Evolutionary conservation across 2,113 vertebrate species (phyloP).

Genomic region (Brachypteracias leptosomus): DNA sequence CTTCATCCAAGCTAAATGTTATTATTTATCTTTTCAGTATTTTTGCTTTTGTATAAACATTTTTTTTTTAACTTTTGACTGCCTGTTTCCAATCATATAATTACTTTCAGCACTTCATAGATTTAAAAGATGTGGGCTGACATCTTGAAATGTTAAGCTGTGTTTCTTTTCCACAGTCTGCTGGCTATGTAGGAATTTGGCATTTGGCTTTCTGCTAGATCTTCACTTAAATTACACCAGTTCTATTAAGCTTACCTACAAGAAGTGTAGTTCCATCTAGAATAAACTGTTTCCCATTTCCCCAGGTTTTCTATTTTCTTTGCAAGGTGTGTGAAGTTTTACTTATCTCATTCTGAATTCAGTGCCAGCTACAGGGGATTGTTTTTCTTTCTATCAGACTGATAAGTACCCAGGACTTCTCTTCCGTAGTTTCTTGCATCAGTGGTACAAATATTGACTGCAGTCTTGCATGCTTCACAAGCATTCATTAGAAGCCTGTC

Average conservation of each 20-base stretch:
- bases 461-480: background rate
- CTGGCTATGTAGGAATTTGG: background rate
- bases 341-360: background rate
- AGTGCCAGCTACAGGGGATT: background rate
- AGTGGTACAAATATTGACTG: background rate
- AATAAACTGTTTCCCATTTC: background rate
- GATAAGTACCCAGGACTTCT: background rate
- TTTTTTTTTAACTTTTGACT: background rate
- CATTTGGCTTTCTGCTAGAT: background rate
- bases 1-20: background rate
- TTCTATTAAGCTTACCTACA: background rate
- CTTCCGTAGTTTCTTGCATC: background rate
- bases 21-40: background rate
- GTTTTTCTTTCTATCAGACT: background rate
- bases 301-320: background rate
- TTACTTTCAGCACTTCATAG: background rate
- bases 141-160: background rate
- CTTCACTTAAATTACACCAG: background rate
- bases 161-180: background rate
- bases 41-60: background rate
- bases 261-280: background rate
- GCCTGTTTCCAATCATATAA: background rate
- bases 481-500: background rate
- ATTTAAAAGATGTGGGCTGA: background rate
- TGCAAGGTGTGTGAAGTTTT: background rate